phyloP scores from a whole-genome alignment of 2,113 vertebrate species.

The Platanista minor region DNA sequence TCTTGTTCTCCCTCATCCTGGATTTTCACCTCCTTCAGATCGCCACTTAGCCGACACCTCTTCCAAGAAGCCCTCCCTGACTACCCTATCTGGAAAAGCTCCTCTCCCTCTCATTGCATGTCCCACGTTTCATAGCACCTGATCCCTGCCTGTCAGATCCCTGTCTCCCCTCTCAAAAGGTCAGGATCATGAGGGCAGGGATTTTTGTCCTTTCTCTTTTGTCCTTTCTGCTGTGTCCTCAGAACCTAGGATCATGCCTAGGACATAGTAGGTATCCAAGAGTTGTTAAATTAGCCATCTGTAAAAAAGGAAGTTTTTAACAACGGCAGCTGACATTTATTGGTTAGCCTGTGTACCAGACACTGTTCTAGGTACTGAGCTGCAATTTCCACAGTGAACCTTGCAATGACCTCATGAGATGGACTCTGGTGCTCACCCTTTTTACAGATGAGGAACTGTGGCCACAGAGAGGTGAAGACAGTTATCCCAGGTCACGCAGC shows the following conservation, averaged over 20 bases:
- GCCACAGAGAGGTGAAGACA: conserved; percentile 12
- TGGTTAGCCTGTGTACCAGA: background rate
- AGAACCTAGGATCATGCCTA: background rate
- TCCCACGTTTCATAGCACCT: background rate
- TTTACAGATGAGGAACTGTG: background rate
- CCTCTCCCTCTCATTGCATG: background rate
- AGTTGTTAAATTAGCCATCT: background rate
- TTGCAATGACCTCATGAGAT: background rate
- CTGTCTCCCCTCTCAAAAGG: background rate
- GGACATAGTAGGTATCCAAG: background rate
- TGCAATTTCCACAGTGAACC: background rate
- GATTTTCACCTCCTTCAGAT: background rate
- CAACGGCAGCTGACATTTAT: background rate
- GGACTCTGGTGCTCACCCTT: background rate
- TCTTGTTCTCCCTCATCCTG: background rate
- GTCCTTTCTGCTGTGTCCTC: background rate
- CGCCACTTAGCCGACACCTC: background rate
- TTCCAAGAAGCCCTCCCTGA: background rate
- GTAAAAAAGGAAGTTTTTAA: too few relatives aligned
- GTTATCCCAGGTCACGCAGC: background rate
- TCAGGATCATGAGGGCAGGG: background rate
- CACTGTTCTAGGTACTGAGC: background rate
- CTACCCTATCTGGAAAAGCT: background rate
- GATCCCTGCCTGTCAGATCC: background rate
- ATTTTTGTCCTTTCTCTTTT: background rate